Conservation (phyloP, 2,888 invertebrate genomes). For the Philereme transversata region DNA sequence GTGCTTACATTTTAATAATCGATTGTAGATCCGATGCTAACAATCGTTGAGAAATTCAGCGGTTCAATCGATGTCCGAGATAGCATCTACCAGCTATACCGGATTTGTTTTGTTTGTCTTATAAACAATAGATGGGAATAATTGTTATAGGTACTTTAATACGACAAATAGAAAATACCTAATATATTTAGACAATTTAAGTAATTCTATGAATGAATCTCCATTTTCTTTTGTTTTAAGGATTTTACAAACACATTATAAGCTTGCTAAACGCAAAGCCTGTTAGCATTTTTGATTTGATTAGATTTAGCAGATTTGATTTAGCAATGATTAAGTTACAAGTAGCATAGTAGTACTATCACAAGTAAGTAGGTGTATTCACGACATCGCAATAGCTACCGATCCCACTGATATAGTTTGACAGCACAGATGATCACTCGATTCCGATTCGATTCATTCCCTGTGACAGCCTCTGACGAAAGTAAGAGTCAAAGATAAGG, state of each 20-base stretch:
- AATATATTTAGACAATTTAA: no score
- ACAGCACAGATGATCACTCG: slow-evolving; percentile 59
- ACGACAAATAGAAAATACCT: no score
- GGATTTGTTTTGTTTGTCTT: slow-evolving; percentile 33
- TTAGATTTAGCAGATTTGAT: no score
- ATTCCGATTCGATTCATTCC: slow-evolving; percentile 39
- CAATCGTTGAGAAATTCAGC: slow-evolving; percentile 62
- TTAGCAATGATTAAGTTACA: no score
- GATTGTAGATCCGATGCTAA: slow-evolving; percentile 60
- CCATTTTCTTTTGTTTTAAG: no score
- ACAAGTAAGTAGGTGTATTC: slow-evolving; percentile 38
- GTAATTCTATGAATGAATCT: no score
- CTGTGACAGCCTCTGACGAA: slow-evolving; percentile 62
- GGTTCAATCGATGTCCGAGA: slow-evolving; percentile 49
- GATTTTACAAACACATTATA: no score
- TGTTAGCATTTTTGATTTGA: no score
- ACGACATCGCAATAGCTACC: slow-evolving; percentile 51
- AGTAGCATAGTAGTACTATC: no score
- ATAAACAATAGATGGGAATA: slow-evolving; percentile 21
- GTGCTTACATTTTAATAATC: slow-evolving; percentile 74
- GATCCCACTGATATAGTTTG: slow-evolving; percentile 65
- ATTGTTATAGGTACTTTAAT: neutral
- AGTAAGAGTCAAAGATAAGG: slow-evolving; percentile 64
- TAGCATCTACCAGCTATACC: slow-evolving; percentile 45
- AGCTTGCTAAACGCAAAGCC: no score